Evolutionary conservation across 2,888 invertebrate species (phyloP).

Genomic region (Eristalis arbustorum): DNA sequence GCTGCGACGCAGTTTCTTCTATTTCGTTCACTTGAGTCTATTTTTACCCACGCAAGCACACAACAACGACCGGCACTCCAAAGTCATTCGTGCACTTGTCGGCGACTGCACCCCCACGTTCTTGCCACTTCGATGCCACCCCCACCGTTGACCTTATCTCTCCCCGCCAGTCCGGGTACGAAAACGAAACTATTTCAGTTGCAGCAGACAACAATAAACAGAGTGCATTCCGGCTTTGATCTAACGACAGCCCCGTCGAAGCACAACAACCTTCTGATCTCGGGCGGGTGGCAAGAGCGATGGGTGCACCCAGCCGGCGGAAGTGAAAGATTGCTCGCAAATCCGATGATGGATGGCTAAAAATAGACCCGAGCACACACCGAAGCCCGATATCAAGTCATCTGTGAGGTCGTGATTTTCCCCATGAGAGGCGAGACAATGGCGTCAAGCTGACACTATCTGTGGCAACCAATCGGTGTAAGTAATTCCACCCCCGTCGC

Average conservation of each 20-base stretch:
- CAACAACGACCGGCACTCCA: constrained; percentile 17
- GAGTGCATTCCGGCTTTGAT: neutral
- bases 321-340: neutral
- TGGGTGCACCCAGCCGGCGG: neutral
- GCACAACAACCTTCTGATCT: neutral
- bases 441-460: constrained; percentile 2
- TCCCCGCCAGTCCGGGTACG: neutral
- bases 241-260: neutral
- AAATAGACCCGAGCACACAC: neutral
- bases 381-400: neutral
- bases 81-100: constrained; percentile 32
- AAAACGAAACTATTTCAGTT: constrained; percentile 23
- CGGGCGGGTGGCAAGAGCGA: neutral
- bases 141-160: constrained; percentile 11
- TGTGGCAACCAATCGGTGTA: neutral
- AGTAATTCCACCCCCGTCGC: neutral
- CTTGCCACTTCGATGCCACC: neutral
- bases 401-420: constrained; percentile 1
- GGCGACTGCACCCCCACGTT: neutral
- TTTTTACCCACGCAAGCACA: constrained; percentile 6
- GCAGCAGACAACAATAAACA: constrained; percentile 9
- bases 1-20: constrained; percentile 21
- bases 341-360: neutral
- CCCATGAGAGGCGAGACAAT: neutral
- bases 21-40: constrained; percentile 12